phyloP scores from a whole-genome alignment of 2,797 vertebrate species.

The Phalloptychus januarius region DNA sequence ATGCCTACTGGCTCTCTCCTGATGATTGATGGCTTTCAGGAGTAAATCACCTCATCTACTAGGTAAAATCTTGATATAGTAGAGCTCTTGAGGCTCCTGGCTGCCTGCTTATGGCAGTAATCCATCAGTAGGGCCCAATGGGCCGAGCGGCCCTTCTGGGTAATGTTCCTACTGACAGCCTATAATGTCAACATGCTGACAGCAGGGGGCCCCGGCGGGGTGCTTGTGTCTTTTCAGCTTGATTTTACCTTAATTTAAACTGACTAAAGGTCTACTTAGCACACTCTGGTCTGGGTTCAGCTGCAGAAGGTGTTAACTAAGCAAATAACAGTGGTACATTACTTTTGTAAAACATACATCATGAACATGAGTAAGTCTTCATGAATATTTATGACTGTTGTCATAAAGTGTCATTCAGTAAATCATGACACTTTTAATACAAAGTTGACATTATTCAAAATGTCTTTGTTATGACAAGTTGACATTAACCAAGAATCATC shows the following conservation, averaged over 20 bases:
- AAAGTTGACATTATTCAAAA: no score
- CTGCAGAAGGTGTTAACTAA: neutral
- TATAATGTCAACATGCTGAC: conserved; percentile 75
- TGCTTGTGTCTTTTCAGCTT: conserved; percentile 44
- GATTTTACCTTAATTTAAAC: conserved; percentile 36
- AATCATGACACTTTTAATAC: no score
- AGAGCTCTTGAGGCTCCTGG: conserved; percentile 68
- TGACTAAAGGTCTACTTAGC: conserved; percentile 30
- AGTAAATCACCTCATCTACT: conserved; percentile 81
- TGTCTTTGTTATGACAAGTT: no score
- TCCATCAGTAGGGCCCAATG: conserved; percentile 79
- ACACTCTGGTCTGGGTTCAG: conserved; percentile 14
- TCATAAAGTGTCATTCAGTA: no score
- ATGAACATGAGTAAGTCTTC: no score
- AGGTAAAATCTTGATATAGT: conserved; percentile 79
- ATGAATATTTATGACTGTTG: no score
- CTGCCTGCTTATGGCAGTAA: conserved; percentile 78
- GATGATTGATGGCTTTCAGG: conserved; percentile 76
- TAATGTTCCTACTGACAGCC: conserved; percentile 81
- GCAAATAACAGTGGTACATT: neutral
- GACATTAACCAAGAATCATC: no score
- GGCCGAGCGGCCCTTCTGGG: conserved; percentile 72
- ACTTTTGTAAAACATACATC: no score
- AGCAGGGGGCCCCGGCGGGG: conserved; percentile 44
- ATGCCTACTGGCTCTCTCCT: conserved; percentile 52